Evolutionary conservation across 2,113 vertebrate genomes (phyloP).

Genomic region (Zosterops lateralis): DNA sequence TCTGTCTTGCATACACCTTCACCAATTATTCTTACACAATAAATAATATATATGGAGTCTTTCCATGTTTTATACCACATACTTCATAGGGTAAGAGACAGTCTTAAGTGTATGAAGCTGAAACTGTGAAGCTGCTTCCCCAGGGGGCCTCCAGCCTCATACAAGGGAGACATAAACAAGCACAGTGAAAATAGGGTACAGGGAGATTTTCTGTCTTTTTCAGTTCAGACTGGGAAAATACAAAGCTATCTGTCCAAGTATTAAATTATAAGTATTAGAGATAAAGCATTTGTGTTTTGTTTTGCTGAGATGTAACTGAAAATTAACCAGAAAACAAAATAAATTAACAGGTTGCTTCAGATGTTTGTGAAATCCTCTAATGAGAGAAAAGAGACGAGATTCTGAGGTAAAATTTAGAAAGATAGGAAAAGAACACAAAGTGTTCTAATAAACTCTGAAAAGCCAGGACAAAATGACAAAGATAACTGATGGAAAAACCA

Average conservation of each 20-base stretch:
- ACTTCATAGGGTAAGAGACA: slow-evolving; percentile 45
- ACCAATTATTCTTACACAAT: slow-evolving; percentile 35
- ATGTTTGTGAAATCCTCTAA: neutral
- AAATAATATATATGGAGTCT: slow-evolving; percentile 52
- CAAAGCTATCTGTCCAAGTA: neutral
- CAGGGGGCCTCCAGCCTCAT: neutral
- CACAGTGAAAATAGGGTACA: neutral
- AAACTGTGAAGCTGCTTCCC: slow-evolving; percentile 32
- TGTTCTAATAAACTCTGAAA: neutral
- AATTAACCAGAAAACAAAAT: neutral
- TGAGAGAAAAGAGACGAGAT: neutral
- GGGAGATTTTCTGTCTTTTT: neutral
- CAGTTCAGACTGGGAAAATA: neutral
- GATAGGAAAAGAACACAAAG: neutral
- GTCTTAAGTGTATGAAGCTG: neutral
- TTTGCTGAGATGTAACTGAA: neutral
- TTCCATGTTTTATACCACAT: slow-evolving; percentile 16
- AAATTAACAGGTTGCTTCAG: neutral
- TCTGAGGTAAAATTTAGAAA: neutral
- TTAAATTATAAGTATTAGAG: neutral
- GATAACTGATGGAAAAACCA: neutral
- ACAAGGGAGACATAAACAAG: slow-evolving; percentile 17
- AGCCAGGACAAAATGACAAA: neutral
- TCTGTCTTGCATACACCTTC: neutral
- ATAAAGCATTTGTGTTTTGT: neutral